These are phyloP conservation scores for Meloidogyne exigua DNA, from an alignment of 1,140 invertebrate genomes.

Conservation along the genomic window DNA sequence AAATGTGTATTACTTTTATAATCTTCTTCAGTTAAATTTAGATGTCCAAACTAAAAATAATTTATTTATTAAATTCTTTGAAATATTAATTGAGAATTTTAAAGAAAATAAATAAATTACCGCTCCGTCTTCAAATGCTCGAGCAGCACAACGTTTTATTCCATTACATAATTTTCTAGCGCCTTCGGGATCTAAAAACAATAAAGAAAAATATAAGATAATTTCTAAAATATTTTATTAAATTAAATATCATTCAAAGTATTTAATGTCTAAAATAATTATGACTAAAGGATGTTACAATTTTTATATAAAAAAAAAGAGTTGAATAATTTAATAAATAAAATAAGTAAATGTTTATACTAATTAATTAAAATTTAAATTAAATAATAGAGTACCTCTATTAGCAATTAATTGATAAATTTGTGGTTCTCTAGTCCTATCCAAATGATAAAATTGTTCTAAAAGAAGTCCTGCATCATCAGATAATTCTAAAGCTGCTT, in stretches of 20 bases:
- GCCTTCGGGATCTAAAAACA: constrained; percentile 22
- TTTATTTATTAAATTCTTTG: too few species aligned
- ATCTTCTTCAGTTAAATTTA: not conserved
- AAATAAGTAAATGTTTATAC: too few species aligned
- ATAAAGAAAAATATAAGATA: not conserved
- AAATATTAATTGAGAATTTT: too few species aligned
- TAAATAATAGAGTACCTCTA: not conserved
- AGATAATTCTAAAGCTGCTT: constrained; percentile 36
- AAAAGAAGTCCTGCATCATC: constrained; percentile 36
- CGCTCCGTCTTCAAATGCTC: constrained; percentile 41
- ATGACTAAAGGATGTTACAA: too few species aligned
- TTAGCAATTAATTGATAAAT: constrained; percentile 18
- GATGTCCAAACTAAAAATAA: not conserved
- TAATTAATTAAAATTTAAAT: not conserved
- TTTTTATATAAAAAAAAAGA: too few species aligned
- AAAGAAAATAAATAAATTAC: too few species aligned
- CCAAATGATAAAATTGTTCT: constrained; percentile 43
- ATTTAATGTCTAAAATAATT: too few species aligned
- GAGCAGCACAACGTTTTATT: constrained; percentile 14
- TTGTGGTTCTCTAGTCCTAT: constrained; percentile 23
- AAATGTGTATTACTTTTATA: constrained; percentile 26
- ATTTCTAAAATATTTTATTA: not conserved
- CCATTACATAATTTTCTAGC: constrained; percentile 27
- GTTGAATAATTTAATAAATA: too few species aligned
- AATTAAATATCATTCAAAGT: too few species aligned